These are phyloP conservation scores for Morone chrysops DNA, from an alignment of 2,113 vertebrate species.

Conservation along the genomic window DNA sequence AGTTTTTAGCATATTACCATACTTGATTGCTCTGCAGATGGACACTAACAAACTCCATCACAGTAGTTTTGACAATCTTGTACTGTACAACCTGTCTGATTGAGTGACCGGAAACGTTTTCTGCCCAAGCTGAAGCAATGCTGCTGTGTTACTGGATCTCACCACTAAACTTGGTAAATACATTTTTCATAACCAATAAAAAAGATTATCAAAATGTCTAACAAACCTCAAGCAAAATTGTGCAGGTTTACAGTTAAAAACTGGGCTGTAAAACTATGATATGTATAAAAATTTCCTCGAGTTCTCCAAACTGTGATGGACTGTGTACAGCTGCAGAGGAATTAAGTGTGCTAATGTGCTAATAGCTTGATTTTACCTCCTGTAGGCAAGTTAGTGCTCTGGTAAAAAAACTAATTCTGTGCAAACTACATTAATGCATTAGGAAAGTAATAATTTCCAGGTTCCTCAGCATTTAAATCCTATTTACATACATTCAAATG, in stretches of 20 bases:
- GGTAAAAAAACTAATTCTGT: no score
- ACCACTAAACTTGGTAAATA: background rate
- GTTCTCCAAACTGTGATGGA: no score
- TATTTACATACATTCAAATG: no score
- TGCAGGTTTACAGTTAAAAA: background rate
- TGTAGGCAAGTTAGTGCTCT: no score
- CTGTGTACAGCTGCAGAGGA: background rate
- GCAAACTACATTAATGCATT: no score
- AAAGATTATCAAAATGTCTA: no score
- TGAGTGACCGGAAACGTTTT: background rate
- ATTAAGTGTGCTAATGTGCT: background rate
- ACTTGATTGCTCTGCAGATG: background rate
- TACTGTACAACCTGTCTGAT: background rate
- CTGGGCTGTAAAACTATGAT: background rate
- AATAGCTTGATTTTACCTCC: background rate
- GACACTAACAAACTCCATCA: background rate
- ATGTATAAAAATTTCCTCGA: no score
- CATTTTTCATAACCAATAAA: background rate
- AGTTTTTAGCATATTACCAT: background rate
- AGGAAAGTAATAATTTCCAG: background rate
- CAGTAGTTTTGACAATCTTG: background rate
- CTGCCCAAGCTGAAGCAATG: background rate
- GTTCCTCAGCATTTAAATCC: background rate
- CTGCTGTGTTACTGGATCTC: background rate
- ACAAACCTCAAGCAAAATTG: background rate